Conservation (phyloP, 2,797 vertebrate species). For the Xiphophorus birchmanni region DNA sequence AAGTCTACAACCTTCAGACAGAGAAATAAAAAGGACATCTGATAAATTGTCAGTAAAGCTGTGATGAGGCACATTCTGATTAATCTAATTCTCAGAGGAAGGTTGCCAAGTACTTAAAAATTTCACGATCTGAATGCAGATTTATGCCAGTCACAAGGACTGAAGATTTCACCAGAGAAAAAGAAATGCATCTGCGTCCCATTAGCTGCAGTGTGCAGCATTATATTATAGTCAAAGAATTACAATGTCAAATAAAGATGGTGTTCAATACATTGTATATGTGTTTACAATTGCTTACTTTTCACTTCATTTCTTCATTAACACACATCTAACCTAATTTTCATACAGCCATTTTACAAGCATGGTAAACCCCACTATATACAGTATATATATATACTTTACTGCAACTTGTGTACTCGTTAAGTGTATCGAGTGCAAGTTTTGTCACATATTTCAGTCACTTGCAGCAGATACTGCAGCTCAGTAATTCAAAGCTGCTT, state of each 20-base stretch:
- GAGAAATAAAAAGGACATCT: not conserved
- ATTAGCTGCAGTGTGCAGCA: not conserved
- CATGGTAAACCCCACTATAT: not conserved
- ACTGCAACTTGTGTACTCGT: slow-evolving; percentile 1
- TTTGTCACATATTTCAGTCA: slow-evolving; percentile 21
- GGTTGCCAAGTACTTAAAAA: not conserved
- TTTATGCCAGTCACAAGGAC: not conserved
- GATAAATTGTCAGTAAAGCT: not conserved
- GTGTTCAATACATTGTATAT: not conserved
- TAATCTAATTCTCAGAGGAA: not conserved
- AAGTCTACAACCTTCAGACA: not conserved
- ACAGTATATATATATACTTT: not conserved
- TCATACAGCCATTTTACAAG: not conserved
- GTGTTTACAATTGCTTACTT: not conserved
- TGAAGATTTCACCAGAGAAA: not conserved
- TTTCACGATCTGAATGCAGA: not conserved
- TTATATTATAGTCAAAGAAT: not conserved
- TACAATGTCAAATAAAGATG: not conserved
- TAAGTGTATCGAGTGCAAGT: not conserved
- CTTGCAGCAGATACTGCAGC: slow-evolving; percentile 25
- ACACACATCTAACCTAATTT: slow-evolving; percentile 4
- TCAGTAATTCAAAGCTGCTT: slow-evolving; percentile 30
- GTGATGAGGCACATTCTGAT: not conserved
- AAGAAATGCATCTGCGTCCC: not conserved
- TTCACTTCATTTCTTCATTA: not conserved